Evolutionary conservation across 1,140 invertebrate genomes (phyloP), one percentile per base, ranked within the genome.

Genomic region (Camponotus floridanus): DNA sequence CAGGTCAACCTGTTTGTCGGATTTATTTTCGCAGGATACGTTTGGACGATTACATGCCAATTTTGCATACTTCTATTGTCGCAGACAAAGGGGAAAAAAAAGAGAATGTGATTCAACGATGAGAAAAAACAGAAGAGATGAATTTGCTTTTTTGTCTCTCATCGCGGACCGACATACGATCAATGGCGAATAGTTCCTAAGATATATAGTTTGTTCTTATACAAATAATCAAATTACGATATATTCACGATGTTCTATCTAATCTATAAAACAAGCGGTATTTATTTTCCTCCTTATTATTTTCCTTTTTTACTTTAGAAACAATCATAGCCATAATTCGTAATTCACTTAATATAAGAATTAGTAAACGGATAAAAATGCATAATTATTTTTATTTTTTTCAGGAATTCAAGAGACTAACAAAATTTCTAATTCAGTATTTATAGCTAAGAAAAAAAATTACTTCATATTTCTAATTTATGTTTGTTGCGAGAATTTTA

Each of bases 41-140:
- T 31, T 59, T 68, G 65, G 62, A 57, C 61, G 57, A 80, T 86
- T 51, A 61, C 68, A 61, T 59, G 81, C 3, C 70, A 76, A 88
- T 88, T 88, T 79, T 86, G 74, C 80, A 70, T 74, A 88, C 85
- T 68, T 62, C 80, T 55, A 74, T 51, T 51, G 31, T 31, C 55
- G 39, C 21, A 1, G 45, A 33, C 48, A 87, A 68, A 86, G 74
- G 88, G 7, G 61, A 33, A 70, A 36, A 70, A 55, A 42, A 57
- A 73, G 55, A 42, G 74, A 88, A 51, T 1, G 18, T 51, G 4
- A 51, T 51, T 36, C 86, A 81, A 89, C 70, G 57, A 67, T 55
- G 13, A 74, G 21, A 70, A 36, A 70, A 15, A 57, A 4, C 11
- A 55, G 45, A 71, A 42, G 73, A 89, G 31, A 89, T 33, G 36